phyloP scores from a whole-genome alignment of 2,888 invertebrate species.

The Brachylomia viminalis region DNA sequence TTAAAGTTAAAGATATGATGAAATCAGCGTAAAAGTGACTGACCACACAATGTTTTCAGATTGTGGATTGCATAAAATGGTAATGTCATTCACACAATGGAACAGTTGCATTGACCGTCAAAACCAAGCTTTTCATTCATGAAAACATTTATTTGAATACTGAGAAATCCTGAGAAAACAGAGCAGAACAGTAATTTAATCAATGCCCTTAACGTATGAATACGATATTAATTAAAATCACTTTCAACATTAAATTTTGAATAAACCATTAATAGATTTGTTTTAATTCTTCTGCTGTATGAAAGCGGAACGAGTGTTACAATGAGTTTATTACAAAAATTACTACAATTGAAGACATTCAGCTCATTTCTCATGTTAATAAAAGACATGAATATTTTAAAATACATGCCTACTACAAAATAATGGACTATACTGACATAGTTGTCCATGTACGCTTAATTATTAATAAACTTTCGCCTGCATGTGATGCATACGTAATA shows the following conservation, averaged over 20 bases:
- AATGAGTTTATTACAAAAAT: slow-evolving; percentile 24
- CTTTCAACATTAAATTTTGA: background rate
- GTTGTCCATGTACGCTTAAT: slow-evolving; percentile 43
- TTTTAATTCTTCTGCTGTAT: background rate
- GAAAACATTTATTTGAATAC: slow-evolving; percentile 1
- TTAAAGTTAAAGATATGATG: background rate
- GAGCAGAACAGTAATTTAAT: background rate
- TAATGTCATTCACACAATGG: background rate
- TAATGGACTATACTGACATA: slow-evolving; percentile 41
- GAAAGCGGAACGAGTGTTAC: slow-evolving; percentile 44
- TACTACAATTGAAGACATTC: slow-evolving; percentile 9
- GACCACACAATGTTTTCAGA: slow-evolving; percentile 14
- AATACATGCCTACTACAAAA: slow-evolving; percentile 34
- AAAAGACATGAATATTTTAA: slow-evolving; percentile 38
- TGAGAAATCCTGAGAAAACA: slow-evolving; percentile 7
- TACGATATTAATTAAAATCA: background rate
- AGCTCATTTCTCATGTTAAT: slow-evolving; percentile 44
- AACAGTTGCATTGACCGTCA: background rate
- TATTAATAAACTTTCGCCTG: slow-evolving; percentile 48
- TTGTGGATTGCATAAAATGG: slow-evolving; percentile 6
- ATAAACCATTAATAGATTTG: slow-evolving; percentile 1
- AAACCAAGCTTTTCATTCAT: background rate
- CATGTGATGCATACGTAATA: slow-evolving; percentile 38
- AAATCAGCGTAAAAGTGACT: background rate
- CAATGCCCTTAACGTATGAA: background rate